Evolutionary conservation across 2,797 vertebrate genomes (phyloP), one percentile per base, ranked within the genome.

Genomic region (Catamblyrhynchus diadema): DNA sequence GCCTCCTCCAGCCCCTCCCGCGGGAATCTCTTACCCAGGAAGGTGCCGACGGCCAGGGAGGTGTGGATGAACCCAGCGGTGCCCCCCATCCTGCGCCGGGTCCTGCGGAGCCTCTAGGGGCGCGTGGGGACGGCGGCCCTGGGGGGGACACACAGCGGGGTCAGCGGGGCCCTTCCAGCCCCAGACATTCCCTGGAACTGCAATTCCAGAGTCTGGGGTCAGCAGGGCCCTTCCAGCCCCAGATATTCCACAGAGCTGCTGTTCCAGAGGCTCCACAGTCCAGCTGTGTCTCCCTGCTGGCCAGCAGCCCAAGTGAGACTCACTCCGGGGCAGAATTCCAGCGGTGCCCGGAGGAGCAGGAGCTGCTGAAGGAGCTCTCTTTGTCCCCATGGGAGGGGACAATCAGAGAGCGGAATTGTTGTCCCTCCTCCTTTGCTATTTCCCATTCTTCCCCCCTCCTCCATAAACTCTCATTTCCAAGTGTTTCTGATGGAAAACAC

Each of bases 21-120:
- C 1, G 9, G 81, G 35, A 42, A 35, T 23, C 62, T 12, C 98
- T 97, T 97, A 98, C 98, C 98, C 92, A 97, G 85, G 21, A 82
- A 89, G 61, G 75, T 44, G 74, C 88, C 1, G 3, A 97, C 4
- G 14, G 65, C 47, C 14, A 89, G 44, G 9, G 92, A 51, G 0
- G 75, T 1, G 69, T 30, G 33, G 60, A 96, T 22, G 67, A 93
- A 54, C 80, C 95, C 90, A 17, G n/a, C 4, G 6, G 59, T 3
- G 8, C 62, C 28, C 87, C 94, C 93, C 98, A 98, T 98, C 94
- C 86, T 74, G 72, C 5, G 13, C 54, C 0, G 30, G 32, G 56
- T 45, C 27, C 69, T 9, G 35, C 27, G 20, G 67, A 56, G 62
- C 64, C 54, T 67, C 75, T 53, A 25, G 1, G 14, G 33, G 64